Percentiles rank a stretch among this genome's conserved stretches.
These are phyloP conservation scores for Gopherus flavomarginatus DNA, from an alignment of 2,113 vertebrate genomes.

Conservation along the genomic window DNA sequence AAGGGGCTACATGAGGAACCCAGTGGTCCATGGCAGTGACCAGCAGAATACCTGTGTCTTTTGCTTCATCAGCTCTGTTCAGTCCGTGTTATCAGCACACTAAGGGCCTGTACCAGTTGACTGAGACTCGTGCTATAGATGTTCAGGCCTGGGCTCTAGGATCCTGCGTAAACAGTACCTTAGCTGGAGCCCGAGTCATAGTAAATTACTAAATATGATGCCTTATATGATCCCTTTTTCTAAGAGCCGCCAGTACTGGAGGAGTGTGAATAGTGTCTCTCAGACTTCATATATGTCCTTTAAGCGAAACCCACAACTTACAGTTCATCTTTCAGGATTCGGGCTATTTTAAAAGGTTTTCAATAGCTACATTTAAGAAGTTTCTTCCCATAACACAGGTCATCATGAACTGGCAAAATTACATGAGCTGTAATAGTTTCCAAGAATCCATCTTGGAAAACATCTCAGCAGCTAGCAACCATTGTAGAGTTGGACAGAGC, in stretches of 20 bases:
- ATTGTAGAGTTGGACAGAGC: neutral
- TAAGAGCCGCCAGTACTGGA: fast-evolving
- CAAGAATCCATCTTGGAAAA: neutral
- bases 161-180: neutral
- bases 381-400: neutral
- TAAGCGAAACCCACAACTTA: neutral
- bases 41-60: fast-evolving
- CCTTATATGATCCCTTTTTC: neutral
- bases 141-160: too few relatives aligned
- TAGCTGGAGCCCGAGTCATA: too few relatives aligned
- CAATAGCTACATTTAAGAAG: neutral
- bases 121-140: too few relatives aligned
- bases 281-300: neutral
- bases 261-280: neutral
- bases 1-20: neutral
- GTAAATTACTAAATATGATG: neutral
- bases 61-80: neutral
- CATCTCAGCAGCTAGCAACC: neutral
- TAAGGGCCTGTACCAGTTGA: too few relatives aligned
- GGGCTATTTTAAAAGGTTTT: neutral
- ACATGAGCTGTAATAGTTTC: fast-evolving
- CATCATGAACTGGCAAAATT: neutral
- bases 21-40: neutral
- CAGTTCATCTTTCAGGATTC: neutral
- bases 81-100: neutral